Base-by-base conservation (phyloP, 2,113 vertebrate species). In the Ancistrus triradiatus region DNA sequence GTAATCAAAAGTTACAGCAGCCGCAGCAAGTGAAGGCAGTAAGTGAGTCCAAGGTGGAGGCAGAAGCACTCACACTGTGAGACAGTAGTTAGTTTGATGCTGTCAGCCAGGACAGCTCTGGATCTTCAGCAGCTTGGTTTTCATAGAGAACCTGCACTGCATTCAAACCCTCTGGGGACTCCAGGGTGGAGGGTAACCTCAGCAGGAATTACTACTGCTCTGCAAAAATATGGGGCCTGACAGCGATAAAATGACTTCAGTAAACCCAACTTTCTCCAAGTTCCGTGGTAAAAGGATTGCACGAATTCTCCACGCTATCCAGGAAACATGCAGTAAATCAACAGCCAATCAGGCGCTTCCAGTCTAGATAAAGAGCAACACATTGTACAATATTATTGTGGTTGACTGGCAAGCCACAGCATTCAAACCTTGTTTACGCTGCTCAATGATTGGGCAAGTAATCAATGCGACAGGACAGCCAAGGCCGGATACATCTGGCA, bases 151-250 rank as follows among this genome's bases (percentile, higher is more conserved):
- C 9, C 21, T 28, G 47, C 24, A 53, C 21, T 53, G 6, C 9
- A 28, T 57, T 47, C 28, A 6, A 53, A 59, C 42, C 69, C 60
- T 59, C 49, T 46, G 42, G 50, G 46, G 40, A 55, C 10, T 55
- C 7, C 43, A 22, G 48, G 50, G 44, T 40, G 44, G 21, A 53
- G 40, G 40, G 21, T 25, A 49, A 60, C n/a, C 13, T 42, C 64
- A 24, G 48, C 60, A 43, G 35, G 60, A 63, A 38, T 42, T 2
- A 4, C 7, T 13, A 21, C 47, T 42, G 64, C 33, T 19, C 7
- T 44, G 44, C 53, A 49, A 14, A 11, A 37, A 17, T 24, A 31
- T 19, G 44, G 31, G 31, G 21, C 28, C 46, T 35, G 43, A 49
- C 43, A 57, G 33, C 44, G 24, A 66, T 47, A 48, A 66, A 66